Evolutionary conservation across 2,113 vertebrate genomes (phyloP).

Genomic region (Rhinoderma darwinii): DNA sequence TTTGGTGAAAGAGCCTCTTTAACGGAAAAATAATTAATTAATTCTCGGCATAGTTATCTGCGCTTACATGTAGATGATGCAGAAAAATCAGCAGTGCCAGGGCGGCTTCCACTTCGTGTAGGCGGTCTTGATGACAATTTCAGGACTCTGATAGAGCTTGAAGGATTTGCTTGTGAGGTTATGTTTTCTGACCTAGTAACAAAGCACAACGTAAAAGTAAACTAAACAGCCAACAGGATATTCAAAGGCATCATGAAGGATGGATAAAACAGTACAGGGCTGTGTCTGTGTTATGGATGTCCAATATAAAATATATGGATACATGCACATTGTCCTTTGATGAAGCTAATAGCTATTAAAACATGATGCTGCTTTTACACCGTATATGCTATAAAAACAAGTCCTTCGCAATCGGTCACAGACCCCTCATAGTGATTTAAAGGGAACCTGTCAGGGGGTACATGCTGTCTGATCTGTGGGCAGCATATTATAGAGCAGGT

Average conservation of each 20-base stretch:
- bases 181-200: conserved; percentile 66
- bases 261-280: neutral
- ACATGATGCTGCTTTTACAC: no score
- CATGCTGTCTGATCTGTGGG: no score
- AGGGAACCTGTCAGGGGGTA: no score
- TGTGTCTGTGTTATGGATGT: neutral
- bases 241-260: neutral
- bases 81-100: conserved; percentile 69
- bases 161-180: conserved; percentile 56
- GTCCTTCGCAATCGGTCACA: neutral
- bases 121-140: conserved; percentile 67
- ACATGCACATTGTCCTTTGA: neutral
- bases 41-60: neutral
- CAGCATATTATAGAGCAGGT: no score
- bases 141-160: conserved; percentile 60
- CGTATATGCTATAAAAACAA: neutral
- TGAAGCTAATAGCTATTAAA: neutral
- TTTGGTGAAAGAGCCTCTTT: no score
- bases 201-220: conserved; percentile 32
- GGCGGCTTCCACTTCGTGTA: conserved; percentile 67
- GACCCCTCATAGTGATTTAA: neutral
- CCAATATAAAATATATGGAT: neutral
- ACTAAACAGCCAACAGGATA: neutral
- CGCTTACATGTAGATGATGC: conserved; percentile 74
- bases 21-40: neutral